Evolutionary conservation across 2,113 vertebrate genomes (phyloP), one percentile per base, ranked within the genome.

Genomic region (Ailuropoda melanoleuca): DNA sequence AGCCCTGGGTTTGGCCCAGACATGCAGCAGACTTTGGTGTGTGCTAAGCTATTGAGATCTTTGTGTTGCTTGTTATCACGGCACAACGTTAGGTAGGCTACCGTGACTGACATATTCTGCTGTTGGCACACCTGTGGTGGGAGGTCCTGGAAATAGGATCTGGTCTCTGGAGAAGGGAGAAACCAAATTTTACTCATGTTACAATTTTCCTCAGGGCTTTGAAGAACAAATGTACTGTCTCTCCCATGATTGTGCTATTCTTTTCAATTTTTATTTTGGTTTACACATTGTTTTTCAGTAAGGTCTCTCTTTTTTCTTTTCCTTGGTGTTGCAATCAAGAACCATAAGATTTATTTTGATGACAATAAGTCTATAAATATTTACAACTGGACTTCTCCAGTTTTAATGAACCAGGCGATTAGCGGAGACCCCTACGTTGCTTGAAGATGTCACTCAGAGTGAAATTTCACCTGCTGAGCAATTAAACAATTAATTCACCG

Each of bases 401-500:
- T 93, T 96, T 96, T 96, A 90, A 97, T 93, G 46, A 96, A 64
- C n/a, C 21, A 86, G 58, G 43, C 95, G 60, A 92, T 96, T 93
- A 95, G 46, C 53, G 11, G 58, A 95, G 21, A 83, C 48, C 34
- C 18, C n/a, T 72, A 68, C 29, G 31, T 95, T 95, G 29, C n/a
- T 94, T 97, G 77, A 95, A 92, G 80, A 70, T 39, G 72, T 60
- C n/a, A 60, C 55, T 96, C 60, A 70, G 50, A 95, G 89, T 12
- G 74, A 55, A 96, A 92, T 26, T 96, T 95, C 74, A 8, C 37
- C 93, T 96, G 60, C 34, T 89, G 50, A 90, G 87, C 78, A 95
- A 90, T 97, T 95, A 88, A 84, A 70, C 62, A 85, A 78, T 95
- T 92, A 96, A 97, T 26, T 37, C 64, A 94, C 75, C 66, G 84